Evolutionary conservation across 2,888 invertebrate species (phyloP), one percentile per base, ranked within the genome.

Genomic region (Diarsia brunnea): DNA sequence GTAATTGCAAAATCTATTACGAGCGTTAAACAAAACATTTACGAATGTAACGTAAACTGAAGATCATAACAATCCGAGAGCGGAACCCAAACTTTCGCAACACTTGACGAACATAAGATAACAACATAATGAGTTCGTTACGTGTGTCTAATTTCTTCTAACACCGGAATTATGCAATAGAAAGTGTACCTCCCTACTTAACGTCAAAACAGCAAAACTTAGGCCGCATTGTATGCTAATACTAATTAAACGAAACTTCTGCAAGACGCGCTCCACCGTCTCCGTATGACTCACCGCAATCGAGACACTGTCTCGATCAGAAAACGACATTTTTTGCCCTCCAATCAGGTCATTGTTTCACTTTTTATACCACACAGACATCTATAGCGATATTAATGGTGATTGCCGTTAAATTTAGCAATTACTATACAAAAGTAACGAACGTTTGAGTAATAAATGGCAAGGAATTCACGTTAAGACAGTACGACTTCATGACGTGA

Each of bases 171-270:
- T 83, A 74, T 73, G 79, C 66, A 84, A 79, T 89, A 90, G 90
- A 91, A 90, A 91, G 88, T 82, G 82, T 65, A 79, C 63, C 73
- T 68, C 49, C 27, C n/a, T 71, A 31, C 58, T 81, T 82, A 67
- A 72, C 78, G 75, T 71, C 74, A 75, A 80, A 84, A 77, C 64
- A 78, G 84, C 77, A 79, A 65, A 85, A 84, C 76, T 78, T 79
- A 75, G 73, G 45, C 75, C 63, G 81, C 84, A 89, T 91, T 91
- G 89, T 91, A 89, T 90, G 90, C 73, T 89, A 90, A 91, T 89
- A 80, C 65, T 86, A 88, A 90, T 89, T 87, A 87, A 86, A 78
- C 64, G 73, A 81, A 31, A 70, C 66, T 69, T 72, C 74, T 70
- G 77, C 63, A 67, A 86, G 84, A 69, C 66, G 67, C 77, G 60